Evolutionary conservation across 2,797 vertebrate genomes (phyloP).

Genomic region (Heteromormyrus szaboi): DNA sequence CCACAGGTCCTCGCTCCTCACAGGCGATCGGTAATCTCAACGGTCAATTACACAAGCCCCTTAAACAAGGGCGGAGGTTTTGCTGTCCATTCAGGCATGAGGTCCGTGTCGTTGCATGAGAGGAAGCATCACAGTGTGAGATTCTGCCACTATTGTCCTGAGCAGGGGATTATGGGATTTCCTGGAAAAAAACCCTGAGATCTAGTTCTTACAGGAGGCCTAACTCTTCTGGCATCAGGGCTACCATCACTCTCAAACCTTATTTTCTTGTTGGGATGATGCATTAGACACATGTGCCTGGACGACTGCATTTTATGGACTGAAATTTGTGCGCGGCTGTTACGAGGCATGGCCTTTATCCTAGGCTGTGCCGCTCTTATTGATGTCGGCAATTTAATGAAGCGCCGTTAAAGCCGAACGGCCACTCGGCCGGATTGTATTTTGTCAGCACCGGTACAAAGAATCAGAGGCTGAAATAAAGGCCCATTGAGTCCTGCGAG

Average conservation of each 20-base stretch:
- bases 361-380: not conserved
- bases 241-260: not conserved
- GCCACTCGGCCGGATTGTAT: not conserved
- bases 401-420: conserved; percentile 8
- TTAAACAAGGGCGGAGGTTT: not conserved
- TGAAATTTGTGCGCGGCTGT: not conserved
- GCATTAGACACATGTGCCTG: not conserved
- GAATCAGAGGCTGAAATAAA: conserved; percentile 12
- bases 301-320: conserved; percentile 4
- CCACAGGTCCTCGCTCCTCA: not conserved
- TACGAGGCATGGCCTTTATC: not conserved
- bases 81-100: not conserved
- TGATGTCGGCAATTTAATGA: conserved; percentile 20
- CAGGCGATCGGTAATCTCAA: too few relatives aligned
- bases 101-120: not conserved
- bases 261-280: conserved; percentile 12
- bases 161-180: not conserved
- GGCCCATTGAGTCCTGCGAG: not conserved
- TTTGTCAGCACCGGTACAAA: not conserved
- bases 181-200: not conserved
- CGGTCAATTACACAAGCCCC: not conserved
- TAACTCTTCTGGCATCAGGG: not conserved
- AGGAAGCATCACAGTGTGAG: not conserved
- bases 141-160: not conserved
- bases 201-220: not conserved